These are phyloP conservation scores for Patella depressa DNA, from an alignment of 2,888 invertebrate genomes.

Conservation along the genomic window DNA sequence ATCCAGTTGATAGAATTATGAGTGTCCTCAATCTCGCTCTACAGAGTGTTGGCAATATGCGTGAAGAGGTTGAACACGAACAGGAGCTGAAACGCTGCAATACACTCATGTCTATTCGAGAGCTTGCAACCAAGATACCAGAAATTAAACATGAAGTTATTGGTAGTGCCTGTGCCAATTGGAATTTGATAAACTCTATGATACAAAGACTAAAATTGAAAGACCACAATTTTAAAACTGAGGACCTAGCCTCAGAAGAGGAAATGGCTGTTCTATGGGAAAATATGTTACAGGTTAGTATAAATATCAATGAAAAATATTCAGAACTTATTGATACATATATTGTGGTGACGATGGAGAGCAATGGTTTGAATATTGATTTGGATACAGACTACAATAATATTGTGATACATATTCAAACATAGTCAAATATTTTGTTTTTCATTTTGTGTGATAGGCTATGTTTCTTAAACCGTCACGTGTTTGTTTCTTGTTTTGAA, in stretches of 20 bases:
- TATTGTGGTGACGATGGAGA: too few relatives aligned
- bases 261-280: conserved; percentile 23
- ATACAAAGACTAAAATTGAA: conserved; percentile 29
- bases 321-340: too few relatives aligned
- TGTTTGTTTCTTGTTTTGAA: too few relatives aligned
- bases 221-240: conserved; percentile 29
- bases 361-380: too few relatives aligned
- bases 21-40: conserved; percentile 29
- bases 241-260: conserved; percentile 22
- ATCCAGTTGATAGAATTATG: conserved; percentile 34
- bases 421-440: too few relatives aligned
- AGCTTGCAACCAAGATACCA: background rate
- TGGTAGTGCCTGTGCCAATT: background rate
- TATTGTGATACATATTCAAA: too few relatives aligned
- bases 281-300: conserved; percentile 20
- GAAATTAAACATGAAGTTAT: conserved; percentile 13
- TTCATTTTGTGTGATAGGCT: too few relatives aligned
- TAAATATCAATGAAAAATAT: too few relatives aligned
- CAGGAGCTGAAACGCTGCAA: conserved; percentile 15
- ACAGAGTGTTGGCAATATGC: conserved; percentile 30
- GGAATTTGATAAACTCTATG: conserved; percentile 25
- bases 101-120: background rate
- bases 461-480: too few relatives aligned
- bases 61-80: conserved; percentile 21
- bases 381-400: too few relatives aligned